phyloP scores from a whole-genome alignment of 1,140 invertebrate species.

The Platyscapa corneri region DNA sequence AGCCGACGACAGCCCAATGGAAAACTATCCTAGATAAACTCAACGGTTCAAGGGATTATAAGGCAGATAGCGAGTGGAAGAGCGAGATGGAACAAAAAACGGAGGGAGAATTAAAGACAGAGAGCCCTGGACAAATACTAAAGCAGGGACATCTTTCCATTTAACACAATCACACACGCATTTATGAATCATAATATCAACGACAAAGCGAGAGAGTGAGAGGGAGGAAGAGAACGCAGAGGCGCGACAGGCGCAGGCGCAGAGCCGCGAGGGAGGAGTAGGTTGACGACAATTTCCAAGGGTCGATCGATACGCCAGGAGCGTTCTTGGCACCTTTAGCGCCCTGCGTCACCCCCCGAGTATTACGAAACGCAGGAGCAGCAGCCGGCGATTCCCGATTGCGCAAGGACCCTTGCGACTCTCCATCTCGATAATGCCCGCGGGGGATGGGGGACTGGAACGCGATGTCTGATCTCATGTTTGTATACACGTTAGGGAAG shows the following conservation, averaged over 20 bases:
- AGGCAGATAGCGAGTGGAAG: neutral
- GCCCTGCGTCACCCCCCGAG: neutral
- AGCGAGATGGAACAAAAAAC: neutral
- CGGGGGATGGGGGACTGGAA: neutral
- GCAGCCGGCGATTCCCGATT: neutral
- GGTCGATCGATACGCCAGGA: constrained; percentile 51
- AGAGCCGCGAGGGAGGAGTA: constrained; percentile 22
- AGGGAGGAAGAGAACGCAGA: neutral
- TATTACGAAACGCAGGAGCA: neutral
- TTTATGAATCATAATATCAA: constrained; percentile 41
- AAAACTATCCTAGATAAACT: constrained; percentile 51
- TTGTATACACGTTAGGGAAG: neutral
- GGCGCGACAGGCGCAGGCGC: constrained; percentile 24
- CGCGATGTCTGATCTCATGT: neutral
- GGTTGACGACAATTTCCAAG: constrained; percentile 49
- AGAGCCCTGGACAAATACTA: neutral
- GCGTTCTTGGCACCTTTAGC: neutral
- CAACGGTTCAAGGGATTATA: constrained; percentile 29
- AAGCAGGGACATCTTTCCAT: constrained; percentile 32
- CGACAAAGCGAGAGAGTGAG: constrained; percentile 7
- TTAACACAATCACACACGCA: constrained; percentile 34
- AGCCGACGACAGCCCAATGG: constrained; percentile 27
- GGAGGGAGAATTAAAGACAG: neutral
- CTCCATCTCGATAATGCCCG: neutral
- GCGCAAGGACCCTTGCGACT: neutral